Conservation (phyloP, 1,140 invertebrate genomes). For the Eupeodes corollae region DNA sequence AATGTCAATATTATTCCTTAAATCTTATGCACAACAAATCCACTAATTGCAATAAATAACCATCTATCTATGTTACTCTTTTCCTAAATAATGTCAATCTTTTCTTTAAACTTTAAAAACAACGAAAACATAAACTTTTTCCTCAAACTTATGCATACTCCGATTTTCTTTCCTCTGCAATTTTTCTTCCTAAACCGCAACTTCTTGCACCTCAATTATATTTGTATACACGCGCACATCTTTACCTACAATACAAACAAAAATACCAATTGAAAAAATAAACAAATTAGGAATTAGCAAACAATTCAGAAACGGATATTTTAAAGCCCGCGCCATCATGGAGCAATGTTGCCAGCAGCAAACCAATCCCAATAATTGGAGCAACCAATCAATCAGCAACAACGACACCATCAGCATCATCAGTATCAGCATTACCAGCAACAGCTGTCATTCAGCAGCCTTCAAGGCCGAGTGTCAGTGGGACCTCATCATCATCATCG, state of each 20-base stretch:
- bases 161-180: too few relatives aligned
- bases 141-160: too few relatives aligned
- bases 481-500: constrained; percentile 29
- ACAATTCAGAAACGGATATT: constrained; percentile 21
- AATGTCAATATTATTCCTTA: too few relatives aligned
- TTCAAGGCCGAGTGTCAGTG: constrained; percentile 31
- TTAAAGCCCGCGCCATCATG: constrained; percentile 35
- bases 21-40: too few relatives aligned
- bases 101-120: too few relatives aligned
- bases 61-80: too few relatives aligned
- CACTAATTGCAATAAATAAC: too few relatives aligned
- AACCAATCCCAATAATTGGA: constrained; percentile 9
- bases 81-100: too few relatives aligned
- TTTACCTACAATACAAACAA: not conserved
- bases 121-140: too few relatives aligned
- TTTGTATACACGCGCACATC: not conserved
- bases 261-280: not conserved
- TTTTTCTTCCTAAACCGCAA: too few relatives aligned
- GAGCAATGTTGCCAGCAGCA: constrained; percentile 31
- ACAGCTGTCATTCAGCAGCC: constrained; percentile 17
- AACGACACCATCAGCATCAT: constrained; percentile 8
- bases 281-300: constrained; percentile 13
- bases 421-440: constrained; percentile 14
- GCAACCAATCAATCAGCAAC: constrained; percentile 10
- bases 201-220: not conserved